These are phyloP conservation scores for Zygothrica quintamaculata DNA, from an alignment of 2,888 invertebrate genomes.

Conservation along the genomic window DNA sequence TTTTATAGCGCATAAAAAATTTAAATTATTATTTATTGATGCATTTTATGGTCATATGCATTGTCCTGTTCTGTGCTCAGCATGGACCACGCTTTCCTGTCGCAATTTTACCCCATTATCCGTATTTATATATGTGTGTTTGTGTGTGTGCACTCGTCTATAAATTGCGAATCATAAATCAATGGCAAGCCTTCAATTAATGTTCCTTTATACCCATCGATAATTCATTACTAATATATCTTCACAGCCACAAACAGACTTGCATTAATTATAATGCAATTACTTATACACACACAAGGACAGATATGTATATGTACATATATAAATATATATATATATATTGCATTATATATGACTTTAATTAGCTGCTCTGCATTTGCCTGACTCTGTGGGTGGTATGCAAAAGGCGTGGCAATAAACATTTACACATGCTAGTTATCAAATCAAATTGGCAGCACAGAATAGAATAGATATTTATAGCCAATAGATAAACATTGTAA, in stretches of 20 bases:
- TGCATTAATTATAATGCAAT: constrained; percentile 74
- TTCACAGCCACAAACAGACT: constrained; percentile 39
- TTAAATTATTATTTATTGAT: constrained; percentile 76
- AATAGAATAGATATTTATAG: constrained; percentile 26
- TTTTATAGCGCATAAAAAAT: constrained; percentile 62
- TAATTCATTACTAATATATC: constrained; percentile 77
- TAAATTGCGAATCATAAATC: constrained; percentile 70
- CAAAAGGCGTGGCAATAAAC: constrained; percentile 47
- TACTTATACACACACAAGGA: constrained; percentile 52
- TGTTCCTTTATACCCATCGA: constrained; percentile 71
- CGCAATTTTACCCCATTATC: constrained; percentile 17
- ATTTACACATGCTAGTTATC: constrained; percentile 56
- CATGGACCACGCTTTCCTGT: background rate
- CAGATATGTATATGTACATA: too few relatives aligned
- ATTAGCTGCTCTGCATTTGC: constrained; percentile 39
- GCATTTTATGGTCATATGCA: constrained; percentile 49
- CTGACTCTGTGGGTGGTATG: constrained; percentile 22
- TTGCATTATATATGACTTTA: constrained; percentile 36
- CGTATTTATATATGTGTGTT: constrained; percentile 20
- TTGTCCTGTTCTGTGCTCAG: constrained; percentile 17
- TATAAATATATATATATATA: constrained; percentile 25
- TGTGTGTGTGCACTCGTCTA: constrained; percentile 56
- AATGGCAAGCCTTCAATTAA: constrained; percentile 72
- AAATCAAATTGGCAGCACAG: constrained; percentile 31
- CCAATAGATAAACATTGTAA: constrained; percentile 14